phyloP scores from a whole-genome alignment of 2,888 invertebrate genomes.

The Seira ritae region DNA sequence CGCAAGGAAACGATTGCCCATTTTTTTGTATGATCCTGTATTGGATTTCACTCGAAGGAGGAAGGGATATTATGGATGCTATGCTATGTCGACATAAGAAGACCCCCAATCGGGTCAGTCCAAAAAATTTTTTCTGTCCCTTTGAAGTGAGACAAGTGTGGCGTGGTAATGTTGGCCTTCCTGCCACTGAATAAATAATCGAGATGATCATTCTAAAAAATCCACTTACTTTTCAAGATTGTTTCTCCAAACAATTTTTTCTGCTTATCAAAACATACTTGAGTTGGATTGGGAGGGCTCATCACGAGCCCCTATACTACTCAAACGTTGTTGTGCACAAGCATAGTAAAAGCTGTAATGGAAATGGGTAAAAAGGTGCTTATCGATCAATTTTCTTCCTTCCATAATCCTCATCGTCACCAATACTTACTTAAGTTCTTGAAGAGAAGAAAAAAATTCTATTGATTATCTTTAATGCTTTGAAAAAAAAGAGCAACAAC shows the following conservation, averaged over 20 bases:
- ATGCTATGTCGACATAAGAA: too few species aligned
- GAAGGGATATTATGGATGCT: too few species aligned
- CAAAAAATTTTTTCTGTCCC: background rate
- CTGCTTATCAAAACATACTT: background rate
- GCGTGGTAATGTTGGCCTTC: background rate
- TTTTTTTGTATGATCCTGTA: too few species aligned
- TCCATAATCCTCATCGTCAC: background rate
- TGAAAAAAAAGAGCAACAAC: background rate
- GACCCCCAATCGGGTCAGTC: background rate
- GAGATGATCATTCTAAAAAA: background rate
- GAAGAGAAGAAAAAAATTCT: background rate
- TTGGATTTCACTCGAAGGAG: too few species aligned
- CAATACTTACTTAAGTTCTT: background rate
- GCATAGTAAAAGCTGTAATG: too few species aligned
- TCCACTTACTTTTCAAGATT: background rate
- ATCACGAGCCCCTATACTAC: background rate
- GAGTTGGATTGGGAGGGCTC: background rate
- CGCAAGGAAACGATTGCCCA: too few species aligned
- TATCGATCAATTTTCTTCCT: background rate
- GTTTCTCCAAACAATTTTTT: background rate
- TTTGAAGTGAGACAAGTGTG: background rate
- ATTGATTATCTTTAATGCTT: background rate
- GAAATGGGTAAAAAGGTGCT: too few species aligned
- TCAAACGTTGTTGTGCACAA: too few species aligned
- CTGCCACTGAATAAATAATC: slow-evolving; percentile 22